A percentile compares a stretch with the other conserved stretches of the same genome.
phyloP scores from a whole-genome alignment of 30 jellyfish, hydroid and myxozoan species.

The Turritopsis dohrnii region DNA sequence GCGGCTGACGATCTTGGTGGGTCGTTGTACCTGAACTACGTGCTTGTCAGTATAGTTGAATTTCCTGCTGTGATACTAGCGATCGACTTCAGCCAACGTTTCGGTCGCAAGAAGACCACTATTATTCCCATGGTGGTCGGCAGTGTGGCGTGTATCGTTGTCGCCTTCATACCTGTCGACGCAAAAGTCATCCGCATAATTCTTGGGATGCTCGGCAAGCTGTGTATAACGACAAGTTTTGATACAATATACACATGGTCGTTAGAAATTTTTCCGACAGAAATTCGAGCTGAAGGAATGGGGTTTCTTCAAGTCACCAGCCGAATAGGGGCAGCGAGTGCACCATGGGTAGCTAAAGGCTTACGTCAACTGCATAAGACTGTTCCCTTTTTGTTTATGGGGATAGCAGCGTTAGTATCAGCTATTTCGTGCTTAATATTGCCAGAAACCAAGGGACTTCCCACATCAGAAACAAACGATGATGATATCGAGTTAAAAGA shows the following conservation, averaged over 20 bases:
- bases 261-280: conserved; percentile 64
- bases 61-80: conserved; percentile 68
- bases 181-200: conserved; percentile 37
- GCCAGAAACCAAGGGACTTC: conserved; percentile 55
- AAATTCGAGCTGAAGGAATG: conserved; percentile 57
- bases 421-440: conserved; percentile 23
- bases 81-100: conserved; percentile 50
- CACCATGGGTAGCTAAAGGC: conserved; percentile 80
- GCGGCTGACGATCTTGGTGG: conserved; percentile 93
- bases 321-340: conserved; percentile 69
- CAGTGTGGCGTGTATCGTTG: conserved; percentile 47
- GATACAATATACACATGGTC: conserved; percentile 82
- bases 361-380: conserved; percentile 18
- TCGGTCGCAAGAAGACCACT: conserved; percentile 75
- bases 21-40: conserved; percentile 48
- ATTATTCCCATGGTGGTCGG: conserved; percentile 40
- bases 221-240: conserved; percentile 57
- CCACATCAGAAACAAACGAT: conserved; percentile 49
- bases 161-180: conserved; percentile 56
- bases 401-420: conserved; percentile 37
- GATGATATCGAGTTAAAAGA: conserved; percentile 4
- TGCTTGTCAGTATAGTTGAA: conserved; percentile 56
- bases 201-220: conserved; percentile 57
- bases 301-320: conserved; percentile 67
- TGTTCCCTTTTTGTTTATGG: conserved; percentile 52